Conservation (phyloP, 2,797 vertebrate species). For the Chaetophractus vellerosus region DNA sequence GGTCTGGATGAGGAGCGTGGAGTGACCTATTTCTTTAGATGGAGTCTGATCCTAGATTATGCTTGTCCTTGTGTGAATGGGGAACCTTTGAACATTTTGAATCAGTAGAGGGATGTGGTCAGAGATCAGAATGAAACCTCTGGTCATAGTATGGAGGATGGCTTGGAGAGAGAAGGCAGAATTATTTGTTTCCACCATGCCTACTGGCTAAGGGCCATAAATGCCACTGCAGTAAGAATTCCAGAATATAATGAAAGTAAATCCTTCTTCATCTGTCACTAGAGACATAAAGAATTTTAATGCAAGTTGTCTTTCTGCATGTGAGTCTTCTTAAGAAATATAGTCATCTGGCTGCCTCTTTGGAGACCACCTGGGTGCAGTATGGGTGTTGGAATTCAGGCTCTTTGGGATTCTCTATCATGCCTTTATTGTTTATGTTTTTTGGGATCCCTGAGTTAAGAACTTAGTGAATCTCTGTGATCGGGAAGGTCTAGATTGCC, state of each 20-base stretch:
- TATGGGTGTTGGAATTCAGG: not conserved
- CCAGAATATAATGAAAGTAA: constrained; percentile 12
- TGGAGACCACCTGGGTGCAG: not conserved
- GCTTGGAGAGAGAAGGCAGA: not conserved
- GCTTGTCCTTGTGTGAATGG: not conserved
- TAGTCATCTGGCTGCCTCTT: not conserved
- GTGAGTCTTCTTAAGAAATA: not conserved
- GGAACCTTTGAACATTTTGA: not conserved
- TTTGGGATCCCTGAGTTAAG: not conserved
- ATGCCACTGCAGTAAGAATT: not conserved
- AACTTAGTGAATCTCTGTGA: constrained; percentile 9
- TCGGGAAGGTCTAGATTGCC: not conserved
- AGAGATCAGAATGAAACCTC: not conserved
- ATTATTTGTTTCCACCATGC: not conserved
- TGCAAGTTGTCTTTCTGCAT: not conserved
- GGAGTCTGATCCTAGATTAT: not conserved
- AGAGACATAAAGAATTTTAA: not conserved
- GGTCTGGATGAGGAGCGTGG: accelerated
- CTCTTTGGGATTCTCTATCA: not conserved
- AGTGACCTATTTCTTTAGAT: not conserved
- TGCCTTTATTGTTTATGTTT: not conserved
- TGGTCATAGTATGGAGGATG: not conserved
- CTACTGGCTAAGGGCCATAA: not conserved
- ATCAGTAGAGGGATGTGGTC: not conserved
- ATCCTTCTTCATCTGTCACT: not conserved